Evolutionary conservation across 92 coral and sea anemone species (phyloP), one percentile per base, ranked within the genome.

Genomic region (Zoanthus sociatus): DNA sequence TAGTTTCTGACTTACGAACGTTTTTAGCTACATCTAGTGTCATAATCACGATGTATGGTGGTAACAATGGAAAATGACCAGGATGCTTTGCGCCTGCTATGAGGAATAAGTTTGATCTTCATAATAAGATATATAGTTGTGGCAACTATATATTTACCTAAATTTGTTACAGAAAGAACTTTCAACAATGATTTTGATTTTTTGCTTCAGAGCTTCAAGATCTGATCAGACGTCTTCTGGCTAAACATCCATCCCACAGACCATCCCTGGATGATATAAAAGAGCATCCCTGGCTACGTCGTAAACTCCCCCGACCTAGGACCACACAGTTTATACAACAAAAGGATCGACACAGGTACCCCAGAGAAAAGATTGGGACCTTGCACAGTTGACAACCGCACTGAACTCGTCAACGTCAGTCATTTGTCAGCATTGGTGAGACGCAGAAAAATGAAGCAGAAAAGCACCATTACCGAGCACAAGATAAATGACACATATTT

Each of bases 281-380:
- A n/a, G 90, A 95, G n/a, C 97, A 97, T 69, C 94, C 91, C 14
- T 97, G 99, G 99, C 82, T 95, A n/a, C 92, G 92, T 55, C 88
- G 76, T 31, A 50, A 83, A 32, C 89, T 84, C 12, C 83, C 89
- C 9, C 87, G 91, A 42, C 87, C 94, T 44, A 86, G 84, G 71
- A 88, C 94, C 11, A 71, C 91, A 21, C 94, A 84, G 45, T 90
- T 71, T 47, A 53, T 72, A 53, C 70, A 78, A 13, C 84, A 75
- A 15, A 58, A 63, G 60, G 89, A 88, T 60, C 66, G 84, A 42
- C 83, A 79, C 37, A 69, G 78, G 67, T 71, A 78, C 37, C 55
- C 77, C 60, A 68, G 78, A 53, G 66, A 32, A 61, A 89, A 84
- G 13, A 77, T 47, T 15, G 92, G 84, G 17, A 84, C 47, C 5